A percentile compares a stretch with the other conserved stretches of the same genome.
Conservation (phyloP, 2,113 vertebrate genomes). For the Cyrtonyx montezumae region DNA sequence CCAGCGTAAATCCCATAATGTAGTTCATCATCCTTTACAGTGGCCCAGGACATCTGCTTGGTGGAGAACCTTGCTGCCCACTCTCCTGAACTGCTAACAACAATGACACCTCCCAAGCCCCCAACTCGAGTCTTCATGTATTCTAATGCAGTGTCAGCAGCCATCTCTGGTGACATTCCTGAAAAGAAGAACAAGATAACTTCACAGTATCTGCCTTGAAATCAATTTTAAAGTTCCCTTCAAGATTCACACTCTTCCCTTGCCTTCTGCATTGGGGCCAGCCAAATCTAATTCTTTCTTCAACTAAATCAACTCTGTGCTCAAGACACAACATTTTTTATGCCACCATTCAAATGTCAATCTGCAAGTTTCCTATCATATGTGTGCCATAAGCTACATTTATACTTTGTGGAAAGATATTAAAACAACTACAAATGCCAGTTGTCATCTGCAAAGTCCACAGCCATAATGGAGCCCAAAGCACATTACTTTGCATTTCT, state of each 20-base stretch:
- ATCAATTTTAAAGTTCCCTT: neutral
- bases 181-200: constrained; percentile 20
- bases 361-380: neutral
- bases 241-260: neutral
- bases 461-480: neutral
- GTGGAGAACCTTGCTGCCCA: constrained; percentile 89
- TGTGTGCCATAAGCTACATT: neutral
- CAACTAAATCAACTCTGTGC: neutral
- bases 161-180: constrained; percentile 86
- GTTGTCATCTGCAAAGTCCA: neutral
- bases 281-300: neutral
- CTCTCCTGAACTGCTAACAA: constrained; percentile 82
- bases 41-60: constrained; percentile 89
- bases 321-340: neutral
- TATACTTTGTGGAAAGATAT: neutral
- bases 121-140: constrained; percentile 87
- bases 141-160: constrained; percentile 81
- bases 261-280: neutral
- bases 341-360: neutral
- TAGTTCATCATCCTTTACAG: constrained; percentile 81
- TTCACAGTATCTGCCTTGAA: neutral
- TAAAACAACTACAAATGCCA: neutral
- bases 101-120: constrained; percentile 86
- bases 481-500: neutral
- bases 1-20: constrained; percentile 79